These are phyloP conservation scores for Rhegmatorhina hoffmannsi DNA, from an alignment of 2,113 vertebrate genomes.

Conservation along the genomic window DNA sequence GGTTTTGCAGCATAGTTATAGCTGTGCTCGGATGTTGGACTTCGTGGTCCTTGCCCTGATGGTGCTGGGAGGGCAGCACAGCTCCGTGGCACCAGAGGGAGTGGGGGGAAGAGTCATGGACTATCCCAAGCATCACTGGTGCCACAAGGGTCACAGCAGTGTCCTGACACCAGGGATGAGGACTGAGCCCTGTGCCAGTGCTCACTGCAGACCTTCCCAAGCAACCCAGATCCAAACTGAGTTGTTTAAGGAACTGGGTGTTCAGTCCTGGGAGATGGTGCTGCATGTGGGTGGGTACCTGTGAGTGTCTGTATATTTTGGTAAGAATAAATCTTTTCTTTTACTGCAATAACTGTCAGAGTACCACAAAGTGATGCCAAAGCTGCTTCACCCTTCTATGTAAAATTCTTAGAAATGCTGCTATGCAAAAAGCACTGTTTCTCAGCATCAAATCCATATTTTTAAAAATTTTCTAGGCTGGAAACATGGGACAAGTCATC, in stretches of 20 bases:
- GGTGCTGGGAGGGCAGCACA: background rate
- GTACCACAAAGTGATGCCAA: background rate
- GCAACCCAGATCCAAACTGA: rapidly evolving
- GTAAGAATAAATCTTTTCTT: background rate
- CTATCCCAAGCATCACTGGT: background rate
- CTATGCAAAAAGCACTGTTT: background rate
- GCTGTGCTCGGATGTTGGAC: rapidly evolving
- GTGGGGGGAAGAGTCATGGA: background rate
- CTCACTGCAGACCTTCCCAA: background rate
- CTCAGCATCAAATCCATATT: background rate
- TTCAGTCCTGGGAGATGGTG: background rate
- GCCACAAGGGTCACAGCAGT: background rate
- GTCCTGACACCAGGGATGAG: background rate
- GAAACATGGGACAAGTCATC: rapidly evolving
- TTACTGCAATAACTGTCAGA: background rate
- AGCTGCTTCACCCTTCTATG: background rate
- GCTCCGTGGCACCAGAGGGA: background rate
- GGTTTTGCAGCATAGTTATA: background rate
- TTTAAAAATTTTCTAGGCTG: background rate
- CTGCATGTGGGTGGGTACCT: background rate
- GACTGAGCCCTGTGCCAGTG: background rate
- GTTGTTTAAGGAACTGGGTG: background rate
- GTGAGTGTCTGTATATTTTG: background rate
- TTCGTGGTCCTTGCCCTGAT: background rate
- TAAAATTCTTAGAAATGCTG: background rate